These are phyloP conservation scores for Tragelaphus strepsiceros DNA, from an alignment of 2,113 vertebrate genomes.

Conservation along the genomic window DNA sequence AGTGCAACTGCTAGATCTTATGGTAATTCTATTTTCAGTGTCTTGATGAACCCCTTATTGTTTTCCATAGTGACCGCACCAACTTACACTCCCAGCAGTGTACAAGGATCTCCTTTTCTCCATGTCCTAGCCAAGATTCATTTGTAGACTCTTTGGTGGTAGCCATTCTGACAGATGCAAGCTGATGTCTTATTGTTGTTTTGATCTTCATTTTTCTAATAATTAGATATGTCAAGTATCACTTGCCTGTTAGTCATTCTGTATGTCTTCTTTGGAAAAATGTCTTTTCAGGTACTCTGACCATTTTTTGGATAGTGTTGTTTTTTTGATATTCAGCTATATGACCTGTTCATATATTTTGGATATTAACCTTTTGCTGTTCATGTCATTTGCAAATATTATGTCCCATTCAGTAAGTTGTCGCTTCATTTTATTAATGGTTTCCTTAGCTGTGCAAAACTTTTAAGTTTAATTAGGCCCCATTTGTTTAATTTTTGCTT, in stretches of 20 bases:
- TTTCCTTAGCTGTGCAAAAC: not conserved
- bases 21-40: not conserved
- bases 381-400: not conserved
- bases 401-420: not conserved
- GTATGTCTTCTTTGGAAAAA: not conserved
- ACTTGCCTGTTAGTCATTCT: not conserved
- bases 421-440: not conserved
- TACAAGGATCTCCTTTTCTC: not conserved
- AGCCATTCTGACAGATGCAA: not conserved
- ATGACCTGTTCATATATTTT: not conserved
- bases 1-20: not conserved
- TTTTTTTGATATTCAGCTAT: not conserved
- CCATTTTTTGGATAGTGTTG: not conserved
- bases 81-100: not conserved
- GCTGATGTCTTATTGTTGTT: not conserved
- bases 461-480: not conserved
- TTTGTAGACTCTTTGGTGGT: not conserved
- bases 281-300: not conserved
- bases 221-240: not conserved
- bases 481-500: not conserved
- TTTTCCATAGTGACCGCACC: not conserved
- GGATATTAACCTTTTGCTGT: not conserved
- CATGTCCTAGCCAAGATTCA: too few species aligned
- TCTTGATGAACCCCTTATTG: not conserved
- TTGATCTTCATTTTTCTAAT: not conserved